Conservation (phyloP, 2,797 vertebrate species). For the Hippocampus kuda region DNA sequence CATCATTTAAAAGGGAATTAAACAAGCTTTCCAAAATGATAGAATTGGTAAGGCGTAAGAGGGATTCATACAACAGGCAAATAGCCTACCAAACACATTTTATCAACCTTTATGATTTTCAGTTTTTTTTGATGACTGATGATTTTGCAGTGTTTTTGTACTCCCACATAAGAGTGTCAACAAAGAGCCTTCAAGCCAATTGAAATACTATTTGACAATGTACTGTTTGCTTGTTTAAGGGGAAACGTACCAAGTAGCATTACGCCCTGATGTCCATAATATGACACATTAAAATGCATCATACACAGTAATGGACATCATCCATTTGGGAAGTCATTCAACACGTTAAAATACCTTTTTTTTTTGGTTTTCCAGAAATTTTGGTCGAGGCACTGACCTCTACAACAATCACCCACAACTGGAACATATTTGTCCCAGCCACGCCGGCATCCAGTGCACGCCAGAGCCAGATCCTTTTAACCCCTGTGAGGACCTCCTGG, state of each 20-base stretch:
- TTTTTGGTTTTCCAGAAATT: slow-evolving; percentile 42
- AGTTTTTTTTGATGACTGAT: no score
- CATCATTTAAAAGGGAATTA: no score
- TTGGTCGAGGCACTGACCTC: slow-evolving; percentile 44
- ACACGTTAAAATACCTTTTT: not conserved
- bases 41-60: no score
- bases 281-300: not conserved
- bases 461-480: slow-evolving; percentile 82
- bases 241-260: no score
- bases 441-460: slow-evolving; percentile 68
- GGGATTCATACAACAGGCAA: no score
- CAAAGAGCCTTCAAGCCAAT: no score
- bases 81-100: no score
- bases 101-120: no score
- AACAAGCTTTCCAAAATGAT: no score
- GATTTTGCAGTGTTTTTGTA: no score
- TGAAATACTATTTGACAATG: not conserved
- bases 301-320: no score
- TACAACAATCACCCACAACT: slow-evolving; percentile 62
- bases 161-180: no score
- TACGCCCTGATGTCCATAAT: not conserved
- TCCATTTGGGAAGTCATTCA: not conserved
- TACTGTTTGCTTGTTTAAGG: not conserved
- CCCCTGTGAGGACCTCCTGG: slow-evolving; percentile 86
- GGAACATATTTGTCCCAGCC: slow-evolving; percentile 67